Percentiles rank a stretch among this genome's conserved stretches.
These are phyloP conservation scores for Anabacerthia variegaticeps DNA, from an alignment of 2,797 vertebrate genomes.

Conservation along the genomic window DNA sequence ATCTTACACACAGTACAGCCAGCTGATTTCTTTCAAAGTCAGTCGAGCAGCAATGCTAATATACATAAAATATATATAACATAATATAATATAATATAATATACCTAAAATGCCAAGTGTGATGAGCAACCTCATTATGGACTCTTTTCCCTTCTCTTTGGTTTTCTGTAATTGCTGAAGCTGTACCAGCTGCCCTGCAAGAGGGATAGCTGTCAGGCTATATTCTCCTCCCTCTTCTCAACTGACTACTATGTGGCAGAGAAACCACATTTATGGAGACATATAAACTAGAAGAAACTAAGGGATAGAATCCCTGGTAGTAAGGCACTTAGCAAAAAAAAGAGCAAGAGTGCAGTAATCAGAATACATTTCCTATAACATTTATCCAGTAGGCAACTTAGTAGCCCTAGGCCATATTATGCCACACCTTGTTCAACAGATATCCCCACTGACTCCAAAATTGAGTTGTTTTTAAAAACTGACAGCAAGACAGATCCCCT, in stretches of 20 bases:
- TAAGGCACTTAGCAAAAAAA: not conserved
- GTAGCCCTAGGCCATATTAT: not conserved
- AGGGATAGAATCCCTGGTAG: not conserved
- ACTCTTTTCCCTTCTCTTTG: not conserved
- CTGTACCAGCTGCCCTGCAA: not conserved
- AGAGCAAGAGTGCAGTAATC: not conserved
- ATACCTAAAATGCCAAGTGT: not conserved
- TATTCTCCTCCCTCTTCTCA: not conserved
- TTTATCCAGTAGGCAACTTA: not conserved
- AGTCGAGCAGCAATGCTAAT: rapidly evolving
- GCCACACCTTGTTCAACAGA: not conserved
- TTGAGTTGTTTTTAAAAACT: not conserved
- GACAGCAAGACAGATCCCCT: not conserved
- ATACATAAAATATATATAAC: too few species aligned
- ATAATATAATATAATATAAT: too few species aligned
- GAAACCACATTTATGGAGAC: not conserved
- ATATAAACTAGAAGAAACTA: not conserved
- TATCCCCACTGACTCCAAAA: constrained; percentile 12
- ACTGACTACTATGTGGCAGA: not conserved
- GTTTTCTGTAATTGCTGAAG: not conserved
- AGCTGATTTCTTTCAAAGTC: not conserved
- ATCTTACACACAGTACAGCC: not conserved
- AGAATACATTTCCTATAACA: not conserved
- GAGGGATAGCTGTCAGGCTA: not conserved
- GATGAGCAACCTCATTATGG: not conserved